Evolutionary conservation across 2,797 vertebrate genomes (phyloP).

Genomic region (Hyperoplus lanceolatus): DNA sequence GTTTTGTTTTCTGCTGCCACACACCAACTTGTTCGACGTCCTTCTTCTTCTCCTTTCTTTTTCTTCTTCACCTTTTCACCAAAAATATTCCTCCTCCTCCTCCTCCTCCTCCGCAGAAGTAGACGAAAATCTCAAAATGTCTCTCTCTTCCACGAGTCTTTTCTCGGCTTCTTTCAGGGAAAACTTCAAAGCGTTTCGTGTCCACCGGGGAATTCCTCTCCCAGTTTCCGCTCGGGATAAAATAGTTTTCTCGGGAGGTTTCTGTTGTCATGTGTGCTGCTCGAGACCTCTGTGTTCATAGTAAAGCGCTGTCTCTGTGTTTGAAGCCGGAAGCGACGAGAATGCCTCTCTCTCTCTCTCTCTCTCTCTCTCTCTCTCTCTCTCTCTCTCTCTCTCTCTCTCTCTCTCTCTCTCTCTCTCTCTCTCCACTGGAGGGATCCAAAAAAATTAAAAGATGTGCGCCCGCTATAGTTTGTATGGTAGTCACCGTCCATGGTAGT

Average conservation of each 20-base stretch:
- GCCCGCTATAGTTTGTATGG: neutral
- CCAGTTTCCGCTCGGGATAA: conserved; percentile 14
- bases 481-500: too few species aligned
- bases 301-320: conserved; percentile 59
- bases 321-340: conserved; percentile 74
- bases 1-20: conserved; percentile 1
- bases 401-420: conserved; percentile 10
- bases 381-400: conserved; percentile 6
- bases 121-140: conserved; percentile 31
- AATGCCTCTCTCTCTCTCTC: conserved; percentile 17
- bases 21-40: conserved; percentile 44
- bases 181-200: neutral
- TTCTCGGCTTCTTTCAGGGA: conserved; percentile 1
- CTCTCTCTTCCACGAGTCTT: neutral
- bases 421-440: conserved; percentile 22
- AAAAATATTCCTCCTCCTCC: neutral
- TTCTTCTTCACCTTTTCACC: conserved; percentile 34
- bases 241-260: conserved; percentile 39
- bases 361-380: conserved; percentile 29
- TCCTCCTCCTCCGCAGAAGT: conserved; percentile 23
- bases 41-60: neutral
- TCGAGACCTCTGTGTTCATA: conserved; percentile 50
- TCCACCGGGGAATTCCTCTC: neutral
- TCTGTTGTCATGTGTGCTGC: conserved; percentile 60
- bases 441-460: conserved; percentile 14